Conservation (phyloP, 2,113 vertebrate species). For the Ellobius talpinus region DNA sequence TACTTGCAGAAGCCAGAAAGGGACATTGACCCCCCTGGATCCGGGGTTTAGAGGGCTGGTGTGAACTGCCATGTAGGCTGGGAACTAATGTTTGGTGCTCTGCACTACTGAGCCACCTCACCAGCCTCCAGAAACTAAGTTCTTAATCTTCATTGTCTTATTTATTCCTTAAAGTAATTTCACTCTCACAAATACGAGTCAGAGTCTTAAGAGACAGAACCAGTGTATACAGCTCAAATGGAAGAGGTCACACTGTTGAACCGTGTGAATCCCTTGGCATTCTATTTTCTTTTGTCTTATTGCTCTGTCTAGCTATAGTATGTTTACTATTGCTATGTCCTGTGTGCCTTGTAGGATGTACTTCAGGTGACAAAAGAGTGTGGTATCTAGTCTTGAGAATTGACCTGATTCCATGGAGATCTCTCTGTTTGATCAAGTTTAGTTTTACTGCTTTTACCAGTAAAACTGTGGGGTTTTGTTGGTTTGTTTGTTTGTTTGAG, state of each 20-base stretch:
- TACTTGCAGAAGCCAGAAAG: neutral
- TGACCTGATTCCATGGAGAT: neutral
- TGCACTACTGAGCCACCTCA: neutral
- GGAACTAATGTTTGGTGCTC: neutral
- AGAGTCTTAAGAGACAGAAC: neutral
- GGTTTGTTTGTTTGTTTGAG: neutral
- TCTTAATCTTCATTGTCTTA: constrained; percentile 21
- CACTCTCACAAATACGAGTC: neutral
- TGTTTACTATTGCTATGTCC: neutral
- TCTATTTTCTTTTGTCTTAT: neutral
- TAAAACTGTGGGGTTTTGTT: too few relatives aligned
- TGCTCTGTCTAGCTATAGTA: neutral
- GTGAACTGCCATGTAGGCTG: neutral
- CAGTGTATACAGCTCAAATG: neutral
- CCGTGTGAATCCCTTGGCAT: neutral
- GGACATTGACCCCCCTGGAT: neutral
- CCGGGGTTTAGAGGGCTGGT: neutral
- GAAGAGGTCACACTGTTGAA: neutral
- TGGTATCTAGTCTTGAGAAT: neutral
- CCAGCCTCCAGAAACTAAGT: neutral
- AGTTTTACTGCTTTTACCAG: neutral
- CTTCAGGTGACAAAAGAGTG: neutral
- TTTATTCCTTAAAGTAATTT: neutral
- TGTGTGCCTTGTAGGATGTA: neutral
- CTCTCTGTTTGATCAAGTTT: neutral